These are phyloP conservation scores for Cololabis saira DNA, from an alignment of 2,113 vertebrate species.

Conservation along the genomic window DNA sequence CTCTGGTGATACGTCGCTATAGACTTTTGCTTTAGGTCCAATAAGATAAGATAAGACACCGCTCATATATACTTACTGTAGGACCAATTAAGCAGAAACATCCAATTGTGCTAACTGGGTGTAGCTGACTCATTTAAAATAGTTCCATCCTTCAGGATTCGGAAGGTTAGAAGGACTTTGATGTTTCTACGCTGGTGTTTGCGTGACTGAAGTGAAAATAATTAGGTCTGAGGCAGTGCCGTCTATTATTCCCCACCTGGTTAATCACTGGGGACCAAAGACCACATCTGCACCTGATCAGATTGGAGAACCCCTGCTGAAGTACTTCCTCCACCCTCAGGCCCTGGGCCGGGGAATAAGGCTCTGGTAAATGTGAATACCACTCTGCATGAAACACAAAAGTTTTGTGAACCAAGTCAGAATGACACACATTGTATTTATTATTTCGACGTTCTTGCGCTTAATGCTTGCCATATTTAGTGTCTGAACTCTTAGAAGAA, in stretches of 20 bases:
- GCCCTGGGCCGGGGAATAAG: constrained; percentile 12
- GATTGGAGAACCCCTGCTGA: constrained; percentile 17
- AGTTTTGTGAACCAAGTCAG: constrained; percentile 10
- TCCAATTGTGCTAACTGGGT: constrained; percentile 48
- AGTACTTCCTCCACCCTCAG: constrained; percentile 30
- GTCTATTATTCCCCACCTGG: constrained; percentile 17
- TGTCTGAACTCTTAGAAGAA: constrained; percentile 6
- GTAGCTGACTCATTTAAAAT: constrained; percentile 42
- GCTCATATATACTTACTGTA: neutral
- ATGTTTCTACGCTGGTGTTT: constrained; percentile 46
- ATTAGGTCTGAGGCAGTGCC: constrained; percentile 16
- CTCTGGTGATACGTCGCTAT: neutral
- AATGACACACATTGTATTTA: neutral
- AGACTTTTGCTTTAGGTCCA: neutral
- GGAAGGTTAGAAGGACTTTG: constrained; percentile 57
- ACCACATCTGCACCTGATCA: constrained; percentile 68
- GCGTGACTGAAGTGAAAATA: constrained; percentile 8
- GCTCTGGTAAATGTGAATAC: constrained; percentile 32
- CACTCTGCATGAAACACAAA: constrained; percentile 3
- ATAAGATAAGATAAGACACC: neutral
- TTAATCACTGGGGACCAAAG: constrained; percentile 28
- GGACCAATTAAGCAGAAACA: constrained; percentile 19
- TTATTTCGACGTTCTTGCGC: neutral
- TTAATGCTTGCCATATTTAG: constrained; percentile 22
- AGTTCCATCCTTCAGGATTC: constrained; percentile 5